Conservation (phyloP, 2,797 vertebrate genomes). For the Spinibarbus caldwelli region DNA sequence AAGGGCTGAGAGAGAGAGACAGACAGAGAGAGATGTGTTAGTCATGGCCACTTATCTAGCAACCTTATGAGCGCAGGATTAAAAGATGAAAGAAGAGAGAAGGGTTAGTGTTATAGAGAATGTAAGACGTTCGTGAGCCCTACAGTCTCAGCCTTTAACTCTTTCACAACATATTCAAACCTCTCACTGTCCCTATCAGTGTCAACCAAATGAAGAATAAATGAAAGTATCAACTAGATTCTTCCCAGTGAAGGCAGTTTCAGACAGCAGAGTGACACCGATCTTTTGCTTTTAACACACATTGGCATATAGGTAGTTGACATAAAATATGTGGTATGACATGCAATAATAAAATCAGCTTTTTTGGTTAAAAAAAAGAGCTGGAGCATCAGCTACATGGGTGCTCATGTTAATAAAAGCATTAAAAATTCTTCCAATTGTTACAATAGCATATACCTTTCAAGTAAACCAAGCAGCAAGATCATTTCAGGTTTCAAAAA, state of each 20-base stretch:
- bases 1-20: slow-evolving; percentile 74
- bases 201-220: slow-evolving; percentile 71
- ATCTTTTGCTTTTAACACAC: not conserved
- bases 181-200: slow-evolving; percentile 75
- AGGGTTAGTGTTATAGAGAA: slow-evolving; percentile 90
- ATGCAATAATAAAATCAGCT: not conserved
- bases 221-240: slow-evolving; percentile 70
- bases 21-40: slow-evolving; percentile 82
- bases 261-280: not conserved
- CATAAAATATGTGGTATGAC: not conserved
- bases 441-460: not conserved
- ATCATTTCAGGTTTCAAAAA: not conserved
- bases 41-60: slow-evolving; percentile 94
- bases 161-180: slow-evolving; percentile 75
- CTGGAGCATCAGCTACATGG: not conserved
- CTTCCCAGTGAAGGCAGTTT: slow-evolving; percentile 1
- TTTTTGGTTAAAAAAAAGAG: not conserved
- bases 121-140: slow-evolving; percentile 85
- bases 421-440: not conserved
- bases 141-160: slow-evolving; percentile 75
- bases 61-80: slow-evolving; percentile 97
- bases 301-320: not conserved
- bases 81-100: slow-evolving; percentile 97
- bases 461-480: not conserved
- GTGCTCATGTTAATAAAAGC: not conserved